Base-by-base conservation (phyloP, 2,797 vertebrate species). In the Lithobates pipiens region DNA sequence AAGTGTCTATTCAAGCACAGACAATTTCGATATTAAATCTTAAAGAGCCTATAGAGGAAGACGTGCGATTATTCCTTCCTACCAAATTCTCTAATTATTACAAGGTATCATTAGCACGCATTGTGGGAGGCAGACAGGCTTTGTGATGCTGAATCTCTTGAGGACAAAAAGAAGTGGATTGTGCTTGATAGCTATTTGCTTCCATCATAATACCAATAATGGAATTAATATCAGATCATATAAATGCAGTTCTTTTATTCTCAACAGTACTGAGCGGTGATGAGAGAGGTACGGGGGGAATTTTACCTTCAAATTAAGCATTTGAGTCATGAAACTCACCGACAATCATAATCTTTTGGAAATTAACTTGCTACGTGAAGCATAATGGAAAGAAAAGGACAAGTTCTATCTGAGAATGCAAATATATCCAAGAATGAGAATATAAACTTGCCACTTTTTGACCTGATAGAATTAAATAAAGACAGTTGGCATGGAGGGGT, bases 291-390 rank as follows among this genome's bases (percentile, higher is more conserved):
- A 91, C 90, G 89, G 88, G 89, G 94, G 93, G 93, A 94, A 93
- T 94, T 93, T 93, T 90, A 89, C 84, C 89, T 90, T 93, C 92
- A 94, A 93, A 95, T 95, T 94, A 95, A 95, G 94, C 92, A 95
- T 95, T 95, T 93, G 93, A 95, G 89, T 93, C 91, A 61, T 92
- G 92, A 92, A 91, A 85, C 91, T 90, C 91, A 89, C 91, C 92
- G 90, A 93, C 93, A 93, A 94, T 94, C 91, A 89, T 90, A 92
- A 91, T 92, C 91, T 90, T 89, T 89, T 91, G 86, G 91, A 94
- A 95, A 95, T 95, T 93, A 93, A 92, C 91, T 94, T 93, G 91
- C 92, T 93, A 93, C 93, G 90, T 93, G 89, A 92, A 92, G 93
- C 93, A 93, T 86, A 90, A 89, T 90, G 91, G 90, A 90, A 91